Conservation (phyloP, 2,888 invertebrate genomes). For the Ephialtes manifestator region DNA sequence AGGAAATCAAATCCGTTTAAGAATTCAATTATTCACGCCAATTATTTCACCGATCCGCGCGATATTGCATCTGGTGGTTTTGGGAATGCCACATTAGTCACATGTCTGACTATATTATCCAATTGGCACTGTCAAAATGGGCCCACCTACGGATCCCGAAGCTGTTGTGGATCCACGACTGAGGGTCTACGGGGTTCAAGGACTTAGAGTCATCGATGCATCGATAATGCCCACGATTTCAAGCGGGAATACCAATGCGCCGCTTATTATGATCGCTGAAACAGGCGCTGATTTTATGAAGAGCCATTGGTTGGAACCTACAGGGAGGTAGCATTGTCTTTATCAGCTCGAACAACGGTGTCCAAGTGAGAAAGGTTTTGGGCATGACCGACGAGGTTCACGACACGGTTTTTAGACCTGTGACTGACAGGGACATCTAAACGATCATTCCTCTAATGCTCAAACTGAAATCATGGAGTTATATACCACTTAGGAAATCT, state of each 20-base stretch:
- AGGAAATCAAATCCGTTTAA: slow-evolving; percentile 94
- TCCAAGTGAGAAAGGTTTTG: slow-evolving; percentile 91
- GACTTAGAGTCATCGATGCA: slow-evolving; percentile 94
- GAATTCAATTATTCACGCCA: slow-evolving; percentile 95
- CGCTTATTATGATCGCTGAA: slow-evolving; percentile 96
- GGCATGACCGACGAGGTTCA: slow-evolving; percentile 94
- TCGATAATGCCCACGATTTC: slow-evolving; percentile 96
- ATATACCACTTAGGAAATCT: slow-evolving; percentile 91
- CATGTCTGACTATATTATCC: slow-evolving; percentile 97
- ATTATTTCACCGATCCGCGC: slow-evolving; percentile 94
- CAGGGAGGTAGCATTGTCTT: slow-evolving; percentile 79
- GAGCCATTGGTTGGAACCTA: slow-evolving; percentile 90
- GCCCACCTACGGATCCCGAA: slow-evolving; percentile 91
- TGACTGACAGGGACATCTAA: slow-evolving; percentile 93
- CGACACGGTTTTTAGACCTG: slow-evolving; percentile 92
- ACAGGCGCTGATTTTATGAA: slow-evolving; percentile 95
- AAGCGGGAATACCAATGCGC: slow-evolving; percentile 96
- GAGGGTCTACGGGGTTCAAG: slow-evolving; percentile 92
- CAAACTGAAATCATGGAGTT: slow-evolving; percentile 93
- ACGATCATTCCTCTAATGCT: slow-evolving; percentile 95
- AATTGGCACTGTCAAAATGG: slow-evolving; percentile 96
- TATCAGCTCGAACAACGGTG: slow-evolving; percentile 93
- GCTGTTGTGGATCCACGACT: slow-evolving; percentile 94
- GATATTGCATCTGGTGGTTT: slow-evolving; percentile 93
- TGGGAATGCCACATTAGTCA: slow-evolving; percentile 95